Conservation (phyloP, 2,888 invertebrate species). For the Heteromurus nitidus region DNA sequence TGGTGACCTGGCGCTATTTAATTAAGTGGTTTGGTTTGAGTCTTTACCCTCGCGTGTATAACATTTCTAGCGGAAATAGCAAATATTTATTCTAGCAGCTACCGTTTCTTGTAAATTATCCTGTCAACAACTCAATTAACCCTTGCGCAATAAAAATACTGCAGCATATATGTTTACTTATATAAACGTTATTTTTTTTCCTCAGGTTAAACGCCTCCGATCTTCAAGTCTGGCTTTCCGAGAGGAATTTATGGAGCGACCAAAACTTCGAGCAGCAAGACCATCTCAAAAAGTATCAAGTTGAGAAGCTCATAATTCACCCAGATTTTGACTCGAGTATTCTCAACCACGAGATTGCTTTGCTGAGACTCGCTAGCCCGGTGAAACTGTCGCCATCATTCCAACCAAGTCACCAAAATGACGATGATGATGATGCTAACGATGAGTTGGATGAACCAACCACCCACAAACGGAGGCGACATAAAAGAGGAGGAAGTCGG, state of each 20-base stretch:
- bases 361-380: constrained; percentile 28
- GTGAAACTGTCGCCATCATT: constrained; percentile 29
- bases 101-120: too few relatives aligned
- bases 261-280: constrained; percentile 15
- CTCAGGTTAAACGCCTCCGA: constrained; percentile 42
- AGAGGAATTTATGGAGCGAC: constrained; percentile 51
- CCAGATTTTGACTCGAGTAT: constrained; percentile 42
- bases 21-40: too few relatives aligned
- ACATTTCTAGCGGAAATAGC: too few relatives aligned
- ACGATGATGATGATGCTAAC: neutral
- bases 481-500: too few relatives aligned
- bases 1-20: too few relatives aligned
- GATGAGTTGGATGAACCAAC: neutral
- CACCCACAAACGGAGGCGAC: neutral
- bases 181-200: neutral
- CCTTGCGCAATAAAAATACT: too few relatives aligned
- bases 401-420: neutral
- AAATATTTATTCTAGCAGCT: too few relatives aligned
- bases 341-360: constrained; percentile 50
- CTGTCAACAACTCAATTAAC: too few relatives aligned
- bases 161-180: too few relatives aligned
- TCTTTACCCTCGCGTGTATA: too few relatives aligned
- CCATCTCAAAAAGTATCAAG: constrained; percentile 18
- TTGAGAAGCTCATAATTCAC: constrained; percentile 31
- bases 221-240: constrained; percentile 52